Percentiles rank a stretch among this genome's conserved stretches.
Conservation (phyloP, 2,888 invertebrate genomes). For the Diploptera punctata region DNA sequence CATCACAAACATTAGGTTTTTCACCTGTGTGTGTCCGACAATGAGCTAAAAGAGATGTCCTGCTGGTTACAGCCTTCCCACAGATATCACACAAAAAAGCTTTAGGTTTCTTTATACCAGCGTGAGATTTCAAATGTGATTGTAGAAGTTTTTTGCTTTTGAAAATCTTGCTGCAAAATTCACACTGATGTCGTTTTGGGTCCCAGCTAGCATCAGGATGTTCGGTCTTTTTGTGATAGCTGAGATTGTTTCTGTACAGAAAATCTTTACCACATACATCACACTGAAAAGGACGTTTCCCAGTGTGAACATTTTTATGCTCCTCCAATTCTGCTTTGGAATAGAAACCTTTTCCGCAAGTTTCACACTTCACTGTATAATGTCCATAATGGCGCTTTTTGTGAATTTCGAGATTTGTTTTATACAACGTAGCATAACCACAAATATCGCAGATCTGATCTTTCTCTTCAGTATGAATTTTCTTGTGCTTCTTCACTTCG, state of each 20-base stretch:
- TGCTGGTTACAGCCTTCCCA: conserved; percentile 37
- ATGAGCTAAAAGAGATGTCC: conserved; percentile 33
- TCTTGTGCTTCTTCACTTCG: conserved; percentile 48
- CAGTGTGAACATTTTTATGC: conserved; percentile 49
- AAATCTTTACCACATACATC: conserved; percentile 53
- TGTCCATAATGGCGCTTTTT: conserved; percentile 49
- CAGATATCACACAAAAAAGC: conserved; percentile 38
- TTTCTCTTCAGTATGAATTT: conserved; percentile 50
- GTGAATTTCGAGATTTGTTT: conserved; percentile 50
- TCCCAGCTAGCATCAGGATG: conserved; percentile 48
- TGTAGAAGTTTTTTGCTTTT: conserved; percentile 36
- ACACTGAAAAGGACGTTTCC: conserved; percentile 48
- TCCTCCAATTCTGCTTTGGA: conserved; percentile 48
- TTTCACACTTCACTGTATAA: conserved; percentile 48
- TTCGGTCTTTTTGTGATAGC: conserved; percentile 50
- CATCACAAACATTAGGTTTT: conserved; percentile 28
- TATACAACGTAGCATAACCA: conserved; percentile 49
- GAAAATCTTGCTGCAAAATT: conserved; percentile 35
- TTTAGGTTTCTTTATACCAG: conserved; percentile 30
- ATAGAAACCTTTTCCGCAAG: conserved; percentile 50
- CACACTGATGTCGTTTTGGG: conserved; percentile 28
- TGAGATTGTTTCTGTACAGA: conserved; percentile 53
- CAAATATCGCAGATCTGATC: conserved; percentile 50
- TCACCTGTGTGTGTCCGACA: conserved; percentile 32
- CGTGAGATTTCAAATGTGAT: conserved; percentile 43